Evolutionary conservation across 2,113 vertebrate species (phyloP).

Genomic region (Myodes glareolus): DNA sequence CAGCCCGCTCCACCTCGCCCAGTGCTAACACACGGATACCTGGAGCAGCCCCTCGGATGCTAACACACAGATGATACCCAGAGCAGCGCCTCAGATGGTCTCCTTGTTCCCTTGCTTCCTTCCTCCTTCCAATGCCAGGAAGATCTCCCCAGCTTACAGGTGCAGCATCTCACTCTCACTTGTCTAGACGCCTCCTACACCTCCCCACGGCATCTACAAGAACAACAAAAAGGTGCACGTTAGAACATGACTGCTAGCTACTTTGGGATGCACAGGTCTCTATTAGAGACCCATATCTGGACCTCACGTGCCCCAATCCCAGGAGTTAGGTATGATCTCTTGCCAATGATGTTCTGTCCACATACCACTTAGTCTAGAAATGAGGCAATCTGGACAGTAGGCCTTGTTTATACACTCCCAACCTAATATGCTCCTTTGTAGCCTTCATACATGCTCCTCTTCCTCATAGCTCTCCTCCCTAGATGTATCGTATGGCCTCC

Average conservation of each 20-base stretch:
- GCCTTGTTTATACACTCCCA: background rate
- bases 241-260: background rate
- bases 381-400: fast-evolving
- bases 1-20: too few relatives aligned
- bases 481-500: background rate
- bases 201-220: background rate
- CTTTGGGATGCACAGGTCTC: too few relatives aligned
- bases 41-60: too few relatives aligned
- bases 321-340: background rate
- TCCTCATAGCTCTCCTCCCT: background rate
- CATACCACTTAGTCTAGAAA: background rate
- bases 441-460: fast-evolving
- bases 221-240: background rate
- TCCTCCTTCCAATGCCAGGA: background rate
- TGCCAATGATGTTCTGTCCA: fast-evolving
- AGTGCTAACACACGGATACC: too few relatives aligned
- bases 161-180: fast-evolving
- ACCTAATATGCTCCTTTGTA: fast-evolving
- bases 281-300: too few relatives aligned
- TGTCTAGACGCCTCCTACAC: background rate
- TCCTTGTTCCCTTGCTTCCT: background rate
- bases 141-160: background rate
- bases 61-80: too few relatives aligned
- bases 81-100: too few relatives aligned
- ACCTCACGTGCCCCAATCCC: background rate